These are phyloP conservation scores for Lagopus leucura DNA, from an alignment of 2,113 vertebrate genomes.

Conservation along the genomic window DNA sequence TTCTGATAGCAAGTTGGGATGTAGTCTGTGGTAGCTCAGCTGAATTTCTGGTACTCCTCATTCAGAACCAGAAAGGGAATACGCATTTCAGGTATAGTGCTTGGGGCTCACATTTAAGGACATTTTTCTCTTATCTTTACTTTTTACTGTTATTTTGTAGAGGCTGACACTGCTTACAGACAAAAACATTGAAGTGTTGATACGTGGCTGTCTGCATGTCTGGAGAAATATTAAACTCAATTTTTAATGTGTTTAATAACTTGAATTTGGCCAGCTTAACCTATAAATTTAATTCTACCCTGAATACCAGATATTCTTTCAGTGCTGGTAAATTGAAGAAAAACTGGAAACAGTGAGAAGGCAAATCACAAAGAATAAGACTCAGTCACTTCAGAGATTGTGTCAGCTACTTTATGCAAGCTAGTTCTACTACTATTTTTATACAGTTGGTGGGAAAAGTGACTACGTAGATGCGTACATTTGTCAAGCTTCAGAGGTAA, in stretches of 20 bases:
- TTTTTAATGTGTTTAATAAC: not conserved
- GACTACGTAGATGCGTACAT: not conserved
- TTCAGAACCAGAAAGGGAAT: not conserved
- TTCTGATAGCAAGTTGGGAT: not conserved
- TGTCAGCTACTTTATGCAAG: not conserved
- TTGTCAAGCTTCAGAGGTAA: not conserved
- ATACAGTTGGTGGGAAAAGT: not conserved
- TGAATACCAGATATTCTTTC: not conserved
- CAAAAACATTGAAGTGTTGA: not conserved
- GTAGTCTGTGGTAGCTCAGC: not conserved
- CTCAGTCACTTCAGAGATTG: not conserved
- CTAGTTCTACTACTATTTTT: not conserved
- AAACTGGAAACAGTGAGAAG: not conserved
- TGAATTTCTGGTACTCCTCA: not conserved
- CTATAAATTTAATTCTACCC: not conserved
- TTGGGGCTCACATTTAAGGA: not conserved
- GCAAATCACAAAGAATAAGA: not conserved
- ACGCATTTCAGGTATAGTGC: not conserved
- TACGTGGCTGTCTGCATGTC: fast-evolving
- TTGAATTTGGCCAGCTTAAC: not conserved
- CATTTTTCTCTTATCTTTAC: not conserved
- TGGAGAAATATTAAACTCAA: not conserved
- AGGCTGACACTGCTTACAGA: not conserved
- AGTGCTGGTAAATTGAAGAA: not conserved
- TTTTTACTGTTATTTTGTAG: not conserved